Evolutionary conservation across 2,797 vertebrate species (phyloP).

Genomic region (Arnoldichthys spilopterus): DNA sequence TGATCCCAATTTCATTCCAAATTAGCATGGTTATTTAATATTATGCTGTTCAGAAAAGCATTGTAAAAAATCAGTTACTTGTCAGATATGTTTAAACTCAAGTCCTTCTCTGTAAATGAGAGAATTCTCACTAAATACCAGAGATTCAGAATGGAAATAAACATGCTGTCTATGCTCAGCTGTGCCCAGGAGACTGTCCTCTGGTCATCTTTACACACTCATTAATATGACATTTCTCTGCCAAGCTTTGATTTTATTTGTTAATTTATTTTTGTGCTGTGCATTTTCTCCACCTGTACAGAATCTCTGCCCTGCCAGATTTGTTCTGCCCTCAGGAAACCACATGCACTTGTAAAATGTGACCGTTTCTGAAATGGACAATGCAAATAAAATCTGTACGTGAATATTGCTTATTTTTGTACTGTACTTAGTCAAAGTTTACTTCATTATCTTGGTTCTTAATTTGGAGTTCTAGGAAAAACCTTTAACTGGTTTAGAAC

Average conservation of each 20-base stretch:
- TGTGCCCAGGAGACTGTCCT: slow-evolving; percentile 22
- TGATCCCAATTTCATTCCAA: slow-evolving; percentile 27
- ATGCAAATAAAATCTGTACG: slow-evolving; percentile 83
- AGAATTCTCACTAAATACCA: slow-evolving; percentile 22
- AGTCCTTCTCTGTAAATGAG: slow-evolving; percentile 43
- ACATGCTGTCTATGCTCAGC: slow-evolving; percentile 1
- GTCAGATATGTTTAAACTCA: slow-evolving; percentile 36
- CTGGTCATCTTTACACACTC: slow-evolving; percentile 4
- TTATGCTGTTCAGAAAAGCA: slow-evolving; percentile 43
- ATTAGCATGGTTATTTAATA: slow-evolving; percentile 48
- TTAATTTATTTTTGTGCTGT: slow-evolving; percentile 64
- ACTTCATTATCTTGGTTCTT: too few relatives aligned
- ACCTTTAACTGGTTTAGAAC: too few relatives aligned
- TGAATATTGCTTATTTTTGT: slow-evolving; percentile 52
- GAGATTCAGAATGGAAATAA: slow-evolving; percentile 18
- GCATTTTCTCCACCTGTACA: slow-evolving; percentile 67
- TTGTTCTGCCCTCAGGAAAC: slow-evolving; percentile 81
- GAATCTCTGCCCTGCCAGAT: slow-evolving; percentile 72
- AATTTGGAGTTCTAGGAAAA: too few relatives aligned
- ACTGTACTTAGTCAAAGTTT: background rate
- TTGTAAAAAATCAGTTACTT: slow-evolving; percentile 43
- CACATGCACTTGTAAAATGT: slow-evolving; percentile 75
- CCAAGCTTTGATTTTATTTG: slow-evolving; percentile 61
- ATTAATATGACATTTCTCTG: slow-evolving; percentile 28
- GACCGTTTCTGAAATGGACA: slow-evolving; percentile 72